A percentile compares a stretch with the other conserved stretches of the same genome.
Conservation (phyloP, 2,113 vertebrate genomes). For the Chaetodon auriga region DNA sequence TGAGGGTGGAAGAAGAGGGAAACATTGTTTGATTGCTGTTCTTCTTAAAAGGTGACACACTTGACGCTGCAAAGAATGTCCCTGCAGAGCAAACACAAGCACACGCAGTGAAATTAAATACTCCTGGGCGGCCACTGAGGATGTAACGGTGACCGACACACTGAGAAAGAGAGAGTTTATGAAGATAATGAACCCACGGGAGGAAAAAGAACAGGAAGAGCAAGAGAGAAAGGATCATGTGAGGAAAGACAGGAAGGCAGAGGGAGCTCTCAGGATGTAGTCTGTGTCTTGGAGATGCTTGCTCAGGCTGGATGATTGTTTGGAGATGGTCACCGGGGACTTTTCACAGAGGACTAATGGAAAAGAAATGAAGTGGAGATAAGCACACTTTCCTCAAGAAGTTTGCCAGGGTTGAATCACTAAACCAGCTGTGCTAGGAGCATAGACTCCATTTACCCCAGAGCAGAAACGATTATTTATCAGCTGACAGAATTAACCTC, state of each 20-base stretch:
- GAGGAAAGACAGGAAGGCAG: slow-evolving; percentile 21
- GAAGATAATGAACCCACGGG: slow-evolving; percentile 36
- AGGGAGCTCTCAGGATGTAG: slow-evolving; percentile 68
- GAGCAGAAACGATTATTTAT: not conserved
- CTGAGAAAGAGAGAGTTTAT: slow-evolving; percentile 34
- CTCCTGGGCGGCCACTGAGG: slow-evolving; percentile 50
- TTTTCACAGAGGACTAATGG: slow-evolving; percentile 22
- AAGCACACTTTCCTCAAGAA: slow-evolving; percentile 40
- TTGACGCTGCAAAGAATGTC: slow-evolving; percentile 54
- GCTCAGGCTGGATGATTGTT: slow-evolving; percentile 63
- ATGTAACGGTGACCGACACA: slow-evolving; percentile 33
- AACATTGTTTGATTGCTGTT: slow-evolving; percentile 68
- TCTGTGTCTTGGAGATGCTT: slow-evolving; percentile 71
- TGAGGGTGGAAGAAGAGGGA: slow-evolving; percentile 45
- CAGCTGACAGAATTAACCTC: not conserved
- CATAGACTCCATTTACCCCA: slow-evolving; percentile 2
- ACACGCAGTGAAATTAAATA: slow-evolving; percentile 31
- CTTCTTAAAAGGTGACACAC: slow-evolving; percentile 73
- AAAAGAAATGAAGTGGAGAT: slow-evolving; percentile 33
- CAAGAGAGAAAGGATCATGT: not conserved
- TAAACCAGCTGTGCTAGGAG: not conserved
- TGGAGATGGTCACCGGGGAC: slow-evolving; percentile 71
- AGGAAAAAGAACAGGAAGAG: slow-evolving; percentile 15
- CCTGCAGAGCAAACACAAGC: slow-evolving; percentile 62
- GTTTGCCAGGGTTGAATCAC: slow-evolving; percentile 13